Evolutionary conservation across 64 coral and sea anemone species (phyloP).

Genomic region (Cladopsammia gracilis): DNA sequence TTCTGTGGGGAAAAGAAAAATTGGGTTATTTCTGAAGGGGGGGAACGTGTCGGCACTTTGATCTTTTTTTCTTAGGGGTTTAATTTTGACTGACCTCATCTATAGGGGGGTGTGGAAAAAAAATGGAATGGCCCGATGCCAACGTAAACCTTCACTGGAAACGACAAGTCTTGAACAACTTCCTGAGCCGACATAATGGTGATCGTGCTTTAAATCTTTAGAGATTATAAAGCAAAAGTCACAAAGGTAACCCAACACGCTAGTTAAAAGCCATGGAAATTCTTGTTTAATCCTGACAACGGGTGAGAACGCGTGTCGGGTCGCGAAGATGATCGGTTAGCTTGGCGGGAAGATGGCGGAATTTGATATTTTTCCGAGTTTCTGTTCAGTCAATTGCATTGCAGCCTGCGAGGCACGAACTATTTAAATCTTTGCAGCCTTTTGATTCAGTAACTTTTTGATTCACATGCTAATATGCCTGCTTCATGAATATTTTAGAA

Average conservation of each 20-base stretch:
- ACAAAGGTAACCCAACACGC: slow-evolving; percentile 13
- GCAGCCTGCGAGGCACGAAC: not conserved
- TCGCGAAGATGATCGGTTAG: not conserved
- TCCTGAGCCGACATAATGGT: not conserved
- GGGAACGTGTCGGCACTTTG: too few relatives aligned
- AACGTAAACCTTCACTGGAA: slow-evolving; percentile 67
- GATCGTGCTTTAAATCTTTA: not conserved
- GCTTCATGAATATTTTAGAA: slow-evolving; percentile 47
- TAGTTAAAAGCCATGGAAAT: slow-evolving; percentile 4
- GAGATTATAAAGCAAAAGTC: not conserved
- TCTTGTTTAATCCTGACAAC: not conserved
- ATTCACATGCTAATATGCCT: slow-evolving; percentile 3
- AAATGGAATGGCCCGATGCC: too few relatives aligned
- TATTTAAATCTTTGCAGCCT: slow-evolving; percentile 6
- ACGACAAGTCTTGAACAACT: not conserved
- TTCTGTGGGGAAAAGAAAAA: too few relatives aligned
- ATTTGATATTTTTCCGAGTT: not conserved
- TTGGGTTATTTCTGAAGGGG: too few relatives aligned
- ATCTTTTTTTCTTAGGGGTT: too few relatives aligned
- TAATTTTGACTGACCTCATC: too few relatives aligned
- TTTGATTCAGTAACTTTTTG: not conserved
- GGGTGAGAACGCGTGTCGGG: not conserved
- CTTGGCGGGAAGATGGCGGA: not conserved
- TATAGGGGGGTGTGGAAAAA: too few relatives aligned
- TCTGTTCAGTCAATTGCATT: not conserved